These are phyloP conservation scores for Ornithoptera priamus DNA, from an alignment of 2,888 invertebrate genomes.

Conservation along the genomic window DNA sequence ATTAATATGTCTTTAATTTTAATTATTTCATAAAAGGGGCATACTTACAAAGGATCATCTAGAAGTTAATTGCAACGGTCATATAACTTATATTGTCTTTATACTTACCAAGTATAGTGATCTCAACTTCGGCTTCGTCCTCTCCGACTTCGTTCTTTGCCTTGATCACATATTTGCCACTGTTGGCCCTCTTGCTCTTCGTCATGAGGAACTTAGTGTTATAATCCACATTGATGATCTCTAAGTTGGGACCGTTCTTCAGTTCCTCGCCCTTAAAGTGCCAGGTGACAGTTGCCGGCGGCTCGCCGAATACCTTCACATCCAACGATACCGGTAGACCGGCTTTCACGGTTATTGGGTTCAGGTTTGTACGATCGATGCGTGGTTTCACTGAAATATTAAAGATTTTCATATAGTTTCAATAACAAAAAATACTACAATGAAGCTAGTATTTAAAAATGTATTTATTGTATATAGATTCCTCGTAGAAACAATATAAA, in stretches of 20 bases:
- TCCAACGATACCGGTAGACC: conserved; percentile 93
- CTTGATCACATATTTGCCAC: conserved; percentile 92
- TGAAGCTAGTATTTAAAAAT: too few species aligned
- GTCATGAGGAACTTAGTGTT: conserved; percentile 94
- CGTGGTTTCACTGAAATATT: conserved; percentile 89
- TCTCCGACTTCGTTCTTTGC: conserved; percentile 96
- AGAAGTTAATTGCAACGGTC: neutral
- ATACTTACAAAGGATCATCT: neutral
- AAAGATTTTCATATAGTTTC: neutral
- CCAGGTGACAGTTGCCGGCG: conserved; percentile 96
- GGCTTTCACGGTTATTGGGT: conserved; percentile 90
- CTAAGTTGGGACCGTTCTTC: conserved; percentile 80
- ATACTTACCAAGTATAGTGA: conserved; percentile 85
- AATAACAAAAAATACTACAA: too few species aligned
- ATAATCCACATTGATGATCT: conserved; percentile 92
- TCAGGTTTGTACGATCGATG: conserved; percentile 94
- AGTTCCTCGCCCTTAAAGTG: conserved; percentile 85
- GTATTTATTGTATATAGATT: too few species aligned
- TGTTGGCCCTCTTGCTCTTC: conserved; percentile 88
- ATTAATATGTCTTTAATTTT: too few species aligned
- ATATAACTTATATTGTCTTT: neutral
- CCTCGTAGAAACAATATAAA: too few species aligned
- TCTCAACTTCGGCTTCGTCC: conserved; percentile 94
- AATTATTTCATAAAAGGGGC: too few species aligned
- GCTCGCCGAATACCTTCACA: conserved; percentile 95